Conservation (phyloP, 2,888 invertebrate genomes). For the Sepiola atlantica region DNA sequence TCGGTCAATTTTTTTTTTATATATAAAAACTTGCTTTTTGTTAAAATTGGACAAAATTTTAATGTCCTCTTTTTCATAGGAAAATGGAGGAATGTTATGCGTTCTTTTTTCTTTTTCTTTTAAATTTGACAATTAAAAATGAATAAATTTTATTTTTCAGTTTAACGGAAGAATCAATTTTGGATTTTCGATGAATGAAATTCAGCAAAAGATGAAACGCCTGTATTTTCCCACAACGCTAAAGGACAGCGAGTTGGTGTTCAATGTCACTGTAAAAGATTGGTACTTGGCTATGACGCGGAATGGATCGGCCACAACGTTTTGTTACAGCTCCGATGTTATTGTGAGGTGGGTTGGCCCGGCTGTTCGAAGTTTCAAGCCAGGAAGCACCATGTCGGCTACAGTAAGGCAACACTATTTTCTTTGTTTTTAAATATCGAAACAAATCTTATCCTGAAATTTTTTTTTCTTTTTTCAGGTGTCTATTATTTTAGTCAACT, state of each 20-base stretch:
- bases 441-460: neutral
- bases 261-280: conserved; percentile 72
- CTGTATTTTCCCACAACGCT: conserved; percentile 54
- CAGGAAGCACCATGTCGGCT: conserved; percentile 90
- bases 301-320: conserved; percentile 86
- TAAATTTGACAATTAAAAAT: neutral
- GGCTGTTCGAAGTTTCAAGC: conserved; percentile 94
- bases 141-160: conserved; percentile 75
- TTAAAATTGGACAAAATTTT: too few relatives aligned
- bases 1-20: too few relatives aligned
- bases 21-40: too few relatives aligned
- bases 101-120: neutral
- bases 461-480: neutral
- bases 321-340: conserved; percentile 90
- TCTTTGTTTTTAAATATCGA: neutral
- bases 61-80: too few relatives aligned
- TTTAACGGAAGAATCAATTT: conserved; percentile 93
- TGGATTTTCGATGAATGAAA: conserved; percentile 87
- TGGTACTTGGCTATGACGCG: conserved; percentile 73
- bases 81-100: too few relatives aligned
- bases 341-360: conserved; percentile 90
- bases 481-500: too few relatives aligned
- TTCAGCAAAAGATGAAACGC: conserved; percentile 73
- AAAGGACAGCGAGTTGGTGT: conserved; percentile 68
- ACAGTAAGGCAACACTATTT: conserved; percentile 80